phyloP scores from a whole-genome alignment of 2,888 invertebrate genomes.

The Oasisia sp. region DNA sequence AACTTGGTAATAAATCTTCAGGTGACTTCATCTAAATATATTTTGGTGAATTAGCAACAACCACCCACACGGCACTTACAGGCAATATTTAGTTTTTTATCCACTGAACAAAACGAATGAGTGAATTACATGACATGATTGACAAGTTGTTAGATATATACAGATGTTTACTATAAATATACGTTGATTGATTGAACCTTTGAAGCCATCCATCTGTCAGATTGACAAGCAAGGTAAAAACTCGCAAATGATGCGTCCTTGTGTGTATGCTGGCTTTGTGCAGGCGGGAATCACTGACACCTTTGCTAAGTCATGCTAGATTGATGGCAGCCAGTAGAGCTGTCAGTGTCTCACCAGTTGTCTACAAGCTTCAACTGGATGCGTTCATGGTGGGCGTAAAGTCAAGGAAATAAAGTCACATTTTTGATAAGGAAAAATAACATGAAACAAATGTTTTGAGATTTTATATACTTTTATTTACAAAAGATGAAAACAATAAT shows the following conservation, averaged over 20 bases:
- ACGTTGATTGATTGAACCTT: background rate
- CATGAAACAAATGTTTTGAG: too few species aligned
- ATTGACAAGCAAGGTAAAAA: background rate
- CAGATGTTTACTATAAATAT: background rate
- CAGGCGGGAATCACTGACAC: background rate
- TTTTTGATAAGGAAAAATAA: too few species aligned
- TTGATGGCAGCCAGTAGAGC: background rate
- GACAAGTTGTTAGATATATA: background rate
- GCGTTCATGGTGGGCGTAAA: background rate
- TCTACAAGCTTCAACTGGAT: background rate
- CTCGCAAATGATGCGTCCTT: background rate
- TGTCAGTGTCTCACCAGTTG: background rate
- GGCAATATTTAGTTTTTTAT: background rate
- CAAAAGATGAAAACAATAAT: too few species aligned
- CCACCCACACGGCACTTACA: background rate
- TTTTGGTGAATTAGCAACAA: slow-evolving; percentile 2
- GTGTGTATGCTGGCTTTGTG: background rate
- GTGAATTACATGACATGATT: background rate
- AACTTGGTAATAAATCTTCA: background rate
- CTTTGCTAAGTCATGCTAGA: background rate
- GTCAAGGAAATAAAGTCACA: too few species aligned
- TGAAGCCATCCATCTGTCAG: background rate
- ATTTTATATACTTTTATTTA: too few species aligned
- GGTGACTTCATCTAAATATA: background rate
- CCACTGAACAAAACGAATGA: background rate